phyloP scores from a whole-genome alignment of 2,797 vertebrate species.

The Sorex maritimensis region DNA sequence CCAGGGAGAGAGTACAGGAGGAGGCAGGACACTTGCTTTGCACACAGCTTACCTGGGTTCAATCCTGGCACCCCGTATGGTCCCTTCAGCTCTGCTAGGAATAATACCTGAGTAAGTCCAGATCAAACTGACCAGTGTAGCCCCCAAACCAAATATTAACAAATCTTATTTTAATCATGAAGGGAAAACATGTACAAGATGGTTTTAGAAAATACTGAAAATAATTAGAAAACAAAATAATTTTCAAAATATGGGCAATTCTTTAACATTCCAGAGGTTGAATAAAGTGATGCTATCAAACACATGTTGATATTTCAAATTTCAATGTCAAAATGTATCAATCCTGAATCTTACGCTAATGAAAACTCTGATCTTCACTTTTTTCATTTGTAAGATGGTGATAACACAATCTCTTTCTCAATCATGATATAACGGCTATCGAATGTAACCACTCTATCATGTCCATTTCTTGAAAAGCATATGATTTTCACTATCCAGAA shows the following conservation, averaged over 20 bases:
- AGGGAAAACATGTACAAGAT: background rate
- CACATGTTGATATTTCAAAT: background rate
- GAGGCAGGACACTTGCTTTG: no score
- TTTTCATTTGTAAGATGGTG: background rate
- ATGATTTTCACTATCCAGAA: background rate
- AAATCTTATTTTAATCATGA: slow-evolving; percentile 6
- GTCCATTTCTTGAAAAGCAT: background rate
- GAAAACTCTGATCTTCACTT: background rate
- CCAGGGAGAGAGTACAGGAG: no score
- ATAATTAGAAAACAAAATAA: background rate
- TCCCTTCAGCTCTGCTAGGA: no score
- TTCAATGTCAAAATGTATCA: background rate
- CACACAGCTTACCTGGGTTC: no score
- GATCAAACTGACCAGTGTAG: no score
- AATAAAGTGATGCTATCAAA: background rate
- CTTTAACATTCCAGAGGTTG: background rate
- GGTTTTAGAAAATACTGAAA: background rate
- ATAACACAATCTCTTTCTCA: background rate
- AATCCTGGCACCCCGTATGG: no score
- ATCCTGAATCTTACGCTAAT: background rate
- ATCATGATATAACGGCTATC: background rate
- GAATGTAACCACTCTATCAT: background rate
- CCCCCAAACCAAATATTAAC: no score
- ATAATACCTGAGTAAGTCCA: no score
- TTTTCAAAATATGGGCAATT: background rate